Evolutionary conservation across 2,797 vertebrate species (phyloP).

Genomic region (Halcyon leucocephala): DNA sequence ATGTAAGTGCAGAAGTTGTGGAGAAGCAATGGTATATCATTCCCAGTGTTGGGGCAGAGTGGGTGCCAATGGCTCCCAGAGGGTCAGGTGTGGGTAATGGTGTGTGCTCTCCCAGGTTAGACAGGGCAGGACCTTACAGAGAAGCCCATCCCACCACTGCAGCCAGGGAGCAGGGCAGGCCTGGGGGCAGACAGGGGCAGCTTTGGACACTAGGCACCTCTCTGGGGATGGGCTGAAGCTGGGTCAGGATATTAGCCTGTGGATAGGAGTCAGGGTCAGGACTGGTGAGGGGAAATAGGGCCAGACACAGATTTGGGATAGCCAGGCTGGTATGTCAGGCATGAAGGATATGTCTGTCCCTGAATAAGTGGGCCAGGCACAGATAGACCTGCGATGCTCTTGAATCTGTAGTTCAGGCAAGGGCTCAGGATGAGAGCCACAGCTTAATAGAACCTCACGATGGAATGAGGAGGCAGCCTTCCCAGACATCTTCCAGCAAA

Average conservation of each 20-base stretch:
- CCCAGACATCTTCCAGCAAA: neutral
- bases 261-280: neutral
- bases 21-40: too few relatives aligned
- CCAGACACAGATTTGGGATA: neutral
- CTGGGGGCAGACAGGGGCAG: neutral
- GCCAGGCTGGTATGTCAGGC: neutral
- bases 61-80: fast-evolving
- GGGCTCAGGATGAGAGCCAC: neutral
- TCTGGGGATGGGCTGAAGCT: neutral
- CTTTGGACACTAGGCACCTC: fast-evolving
- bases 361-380: neutral
- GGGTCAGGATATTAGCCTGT: neutral
- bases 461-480: neutral
- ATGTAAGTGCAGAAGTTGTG: too few relatives aligned
- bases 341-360: neutral
- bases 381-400: neutral
- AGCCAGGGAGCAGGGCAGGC: neutral
- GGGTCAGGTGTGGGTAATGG: fast-evolving
- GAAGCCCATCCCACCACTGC: neutral
- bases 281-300: neutral
- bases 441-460: neutral
- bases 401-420: neutral
- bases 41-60: neutral
- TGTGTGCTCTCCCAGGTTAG: neutral
- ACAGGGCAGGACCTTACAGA: neutral